Conservation (phyloP, 2,113 vertebrate genomes). For the Mustelus asterias region DNA sequence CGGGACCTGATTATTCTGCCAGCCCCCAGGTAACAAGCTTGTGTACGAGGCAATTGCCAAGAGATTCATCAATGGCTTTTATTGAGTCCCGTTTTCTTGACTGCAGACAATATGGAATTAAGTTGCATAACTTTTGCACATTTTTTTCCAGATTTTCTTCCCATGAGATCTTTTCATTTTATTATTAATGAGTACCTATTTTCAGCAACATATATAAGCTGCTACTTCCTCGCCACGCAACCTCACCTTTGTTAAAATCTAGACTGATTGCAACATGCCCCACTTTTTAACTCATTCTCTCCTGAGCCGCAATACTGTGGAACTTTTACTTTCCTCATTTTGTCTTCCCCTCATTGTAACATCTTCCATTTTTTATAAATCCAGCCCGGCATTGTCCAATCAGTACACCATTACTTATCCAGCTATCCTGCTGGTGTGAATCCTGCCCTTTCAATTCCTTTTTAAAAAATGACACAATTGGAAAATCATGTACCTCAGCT, state of each 20-base stretch:
- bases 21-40: constrained; percentile 23
- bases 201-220: not conserved
- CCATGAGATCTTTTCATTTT: not conserved
- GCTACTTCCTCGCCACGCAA: not conserved
- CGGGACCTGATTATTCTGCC: not conserved
- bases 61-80: not conserved
- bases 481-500: too few relatives aligned
- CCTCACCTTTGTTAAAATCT: not conserved
- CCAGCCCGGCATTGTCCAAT: not conserved
- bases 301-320: not conserved
- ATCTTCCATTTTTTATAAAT: not conserved
- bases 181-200: not conserved
- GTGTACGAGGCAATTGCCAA: not conserved
- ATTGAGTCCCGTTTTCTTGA: not conserved
- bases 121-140: not conserved
- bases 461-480: not conserved
- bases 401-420: not conserved
- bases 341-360: not conserved
- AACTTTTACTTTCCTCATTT: not conserved
- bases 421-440: not conserved
- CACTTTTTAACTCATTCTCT: not conserved
- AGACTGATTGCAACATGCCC: not conserved
- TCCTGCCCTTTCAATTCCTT: not conserved
- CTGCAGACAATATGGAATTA: not conserved
- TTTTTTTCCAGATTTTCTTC: not conserved